Conservation (phyloP, 2,113 vertebrate species). For the Piprites chloris region DNA sequence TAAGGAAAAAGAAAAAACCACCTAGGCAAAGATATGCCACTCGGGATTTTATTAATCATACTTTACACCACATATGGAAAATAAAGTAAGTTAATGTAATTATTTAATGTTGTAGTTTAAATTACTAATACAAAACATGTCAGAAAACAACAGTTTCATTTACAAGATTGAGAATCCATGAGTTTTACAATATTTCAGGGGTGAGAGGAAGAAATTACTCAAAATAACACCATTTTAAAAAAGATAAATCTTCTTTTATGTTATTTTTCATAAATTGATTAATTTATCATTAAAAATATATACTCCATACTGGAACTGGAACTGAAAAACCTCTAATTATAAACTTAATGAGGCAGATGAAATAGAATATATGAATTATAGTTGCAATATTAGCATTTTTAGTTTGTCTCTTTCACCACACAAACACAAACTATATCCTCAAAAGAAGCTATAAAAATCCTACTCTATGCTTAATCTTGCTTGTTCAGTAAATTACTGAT, state of each 20-base stretch:
- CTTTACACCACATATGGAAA: not conserved
- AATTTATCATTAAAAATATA: not conserved
- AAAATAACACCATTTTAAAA: not conserved
- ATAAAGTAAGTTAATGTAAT: not conserved
- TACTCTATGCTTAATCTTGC: not conserved
- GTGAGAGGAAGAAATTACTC: rapidly evolving
- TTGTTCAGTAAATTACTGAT: not conserved
- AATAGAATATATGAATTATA: not conserved
- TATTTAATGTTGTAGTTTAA: not conserved
- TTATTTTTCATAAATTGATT: not conserved
- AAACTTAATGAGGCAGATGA: not conserved
- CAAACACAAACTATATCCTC: not conserved
- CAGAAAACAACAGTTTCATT: not conserved
- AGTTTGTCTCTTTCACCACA: not conserved
- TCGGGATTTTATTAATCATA: not conserved
- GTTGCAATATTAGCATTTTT: not conserved
- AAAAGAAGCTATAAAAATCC: not conserved
- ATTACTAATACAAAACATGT: not conserved
- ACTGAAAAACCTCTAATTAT: not conserved
- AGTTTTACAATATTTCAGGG: not conserved
- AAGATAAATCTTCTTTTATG: not conserved
- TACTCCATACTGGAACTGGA: not conserved
- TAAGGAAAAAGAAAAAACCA: not conserved
- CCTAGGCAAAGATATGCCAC: not conserved
- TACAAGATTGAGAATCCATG: not conserved